These are phyloP conservation scores for Diplosoma virens DNA, from an alignment of 23 tunicate species.

Conservation along the genomic window DNA sequence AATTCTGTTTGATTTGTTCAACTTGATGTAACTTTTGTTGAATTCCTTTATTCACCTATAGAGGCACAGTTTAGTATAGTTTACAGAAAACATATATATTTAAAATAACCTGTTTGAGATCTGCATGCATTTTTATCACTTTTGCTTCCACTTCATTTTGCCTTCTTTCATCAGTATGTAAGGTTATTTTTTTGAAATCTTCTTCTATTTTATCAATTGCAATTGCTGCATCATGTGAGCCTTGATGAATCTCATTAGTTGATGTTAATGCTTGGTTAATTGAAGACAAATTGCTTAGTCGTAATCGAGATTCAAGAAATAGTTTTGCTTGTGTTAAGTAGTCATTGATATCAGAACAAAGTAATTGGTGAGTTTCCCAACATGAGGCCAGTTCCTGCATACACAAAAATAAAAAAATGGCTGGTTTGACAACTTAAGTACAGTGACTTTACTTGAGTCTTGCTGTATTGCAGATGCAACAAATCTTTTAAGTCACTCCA, in stretches of 20 bases:
- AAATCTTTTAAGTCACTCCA: conserved; percentile 34
- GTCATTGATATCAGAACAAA: conserved; percentile 11
- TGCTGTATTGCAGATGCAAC: conserved; percentile 6
- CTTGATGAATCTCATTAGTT: background rate
- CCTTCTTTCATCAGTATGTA: conserved; percentile 24
- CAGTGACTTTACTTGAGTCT: background rate
- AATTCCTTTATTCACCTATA: too few relatives aligned
- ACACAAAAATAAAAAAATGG: background rate
- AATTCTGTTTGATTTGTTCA: conserved; percentile 41
- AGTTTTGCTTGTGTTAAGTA: conserved; percentile 39
- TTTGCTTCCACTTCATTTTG: background rate
- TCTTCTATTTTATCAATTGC: conserved; percentile 28
- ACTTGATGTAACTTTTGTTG: too few relatives aligned
- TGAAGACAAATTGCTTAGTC: conserved; percentile 70
- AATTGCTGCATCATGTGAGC: conserved; percentile 24
- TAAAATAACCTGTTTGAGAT: background rate
- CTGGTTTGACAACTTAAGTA: background rate
- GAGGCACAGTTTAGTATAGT: too few relatives aligned
- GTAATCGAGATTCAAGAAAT: conserved; percentile 33
- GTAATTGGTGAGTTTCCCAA: conserved; percentile 49
- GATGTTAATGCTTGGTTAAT: conserved; percentile 70
- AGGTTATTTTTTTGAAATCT: background rate
- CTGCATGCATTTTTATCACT: background rate
- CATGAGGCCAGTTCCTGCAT: conserved; percentile 37
- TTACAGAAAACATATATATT: too few relatives aligned